A percentile compares a stretch with the other conserved stretches of the same genome.
Conservation (phyloP, 2,113 vertebrate species). For the Urocitellus parryii region DNA sequence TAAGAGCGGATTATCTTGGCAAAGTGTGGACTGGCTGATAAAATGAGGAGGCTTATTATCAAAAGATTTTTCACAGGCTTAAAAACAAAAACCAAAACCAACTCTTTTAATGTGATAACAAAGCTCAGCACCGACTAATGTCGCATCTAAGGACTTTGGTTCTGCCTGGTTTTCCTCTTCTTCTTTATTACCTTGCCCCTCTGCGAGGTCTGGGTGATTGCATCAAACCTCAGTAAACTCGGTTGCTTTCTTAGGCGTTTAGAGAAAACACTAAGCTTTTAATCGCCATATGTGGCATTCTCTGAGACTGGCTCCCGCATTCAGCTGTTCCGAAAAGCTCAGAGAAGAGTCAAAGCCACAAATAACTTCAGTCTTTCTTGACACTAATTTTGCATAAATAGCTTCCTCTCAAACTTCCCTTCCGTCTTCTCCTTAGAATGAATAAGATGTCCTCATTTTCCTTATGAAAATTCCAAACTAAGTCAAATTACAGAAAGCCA, state of each 20-base stretch:
- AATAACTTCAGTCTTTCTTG: not conserved
- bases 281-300: not conserved
- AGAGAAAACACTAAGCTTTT: not conserved
- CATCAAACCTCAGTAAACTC: not conserved
- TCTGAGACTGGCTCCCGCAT: not conserved
- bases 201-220: not conserved
- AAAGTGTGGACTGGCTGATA: not conserved
- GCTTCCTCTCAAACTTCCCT: constrained; percentile 14
- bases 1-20: not conserved
- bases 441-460: constrained; percentile 42
- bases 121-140: not conserved
- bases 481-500: constrained; percentile 66
- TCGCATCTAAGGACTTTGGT: not conserved
- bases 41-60: not conserved
- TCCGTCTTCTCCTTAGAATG: not conserved
- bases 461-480: constrained; percentile 52
- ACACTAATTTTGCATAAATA: constrained; percentile 15
- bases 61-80: not conserved
- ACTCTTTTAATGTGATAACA: not conserved
- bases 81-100: not conserved
- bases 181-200: not conserved
- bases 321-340: not conserved
- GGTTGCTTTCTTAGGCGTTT: not conserved
- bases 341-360: not conserved
- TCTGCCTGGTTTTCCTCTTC: not conserved